phyloP scores from a whole-genome alignment of 2,113 vertebrate species.

The Lamprotornis superbus region DNA sequence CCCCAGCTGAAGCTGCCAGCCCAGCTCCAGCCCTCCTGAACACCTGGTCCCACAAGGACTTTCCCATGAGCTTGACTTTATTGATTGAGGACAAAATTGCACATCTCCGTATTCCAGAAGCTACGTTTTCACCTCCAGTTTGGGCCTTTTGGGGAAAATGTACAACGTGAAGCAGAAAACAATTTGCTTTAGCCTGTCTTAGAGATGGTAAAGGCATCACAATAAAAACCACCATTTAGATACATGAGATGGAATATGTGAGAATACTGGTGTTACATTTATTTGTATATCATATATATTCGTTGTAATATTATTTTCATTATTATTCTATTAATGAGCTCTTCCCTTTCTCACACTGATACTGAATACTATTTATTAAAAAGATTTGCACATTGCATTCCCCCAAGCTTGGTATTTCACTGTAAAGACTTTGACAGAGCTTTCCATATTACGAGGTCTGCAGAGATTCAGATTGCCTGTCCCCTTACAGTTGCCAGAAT shows the following conservation, averaged over 20 bases:
- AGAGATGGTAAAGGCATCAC: neutral
- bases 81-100: neutral
- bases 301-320: neutral
- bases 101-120: neutral
- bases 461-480: neutral
- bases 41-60: neutral
- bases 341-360: neutral
- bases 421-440: neutral
- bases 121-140: accelerated
- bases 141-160: neutral
- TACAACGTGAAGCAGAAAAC: neutral
- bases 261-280: neutral
- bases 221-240: neutral
- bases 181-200: neutral
- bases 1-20: neutral
- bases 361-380: neutral
- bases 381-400: neutral
- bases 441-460: accelerated
- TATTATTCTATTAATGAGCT: neutral
- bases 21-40: accelerated
- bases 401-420: neutral
- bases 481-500: neutral
- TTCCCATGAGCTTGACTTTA: accelerated
- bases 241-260: accelerated
- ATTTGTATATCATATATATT: neutral